Evolutionary conservation across 2,113 vertebrate genomes (phyloP).

Genomic region (Cisticola juncidis): DNA sequence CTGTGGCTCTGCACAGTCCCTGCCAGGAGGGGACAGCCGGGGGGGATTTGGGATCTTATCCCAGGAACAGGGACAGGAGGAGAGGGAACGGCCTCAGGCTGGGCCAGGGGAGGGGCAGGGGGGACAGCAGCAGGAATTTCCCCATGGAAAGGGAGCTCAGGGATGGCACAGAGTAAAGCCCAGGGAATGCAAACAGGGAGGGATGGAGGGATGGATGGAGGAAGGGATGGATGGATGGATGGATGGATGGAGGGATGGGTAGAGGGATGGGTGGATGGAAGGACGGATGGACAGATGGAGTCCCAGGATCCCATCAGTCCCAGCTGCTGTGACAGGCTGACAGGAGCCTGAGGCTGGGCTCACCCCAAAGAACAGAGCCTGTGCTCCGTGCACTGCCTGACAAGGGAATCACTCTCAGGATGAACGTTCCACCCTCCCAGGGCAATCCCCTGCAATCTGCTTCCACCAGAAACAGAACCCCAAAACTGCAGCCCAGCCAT

Average conservation of each 20-base stretch:
- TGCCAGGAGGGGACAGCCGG: neutral
- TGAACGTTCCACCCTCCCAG: accelerated
- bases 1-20: neutral
- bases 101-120: neutral
- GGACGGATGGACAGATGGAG: neutral
- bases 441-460: accelerated
- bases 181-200: neutral
- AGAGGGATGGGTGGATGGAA: too few relatives aligned
- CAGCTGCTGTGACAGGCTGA: neutral
- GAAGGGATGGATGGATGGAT: too few relatives aligned
- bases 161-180: neutral
- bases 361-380: neutral
- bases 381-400: accelerated
- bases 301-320: accelerated
- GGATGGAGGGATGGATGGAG: neutral
- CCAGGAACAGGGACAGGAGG: neutral
- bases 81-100: neutral
- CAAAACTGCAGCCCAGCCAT: accelerated
- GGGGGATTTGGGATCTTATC: neutral
- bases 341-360: neutral
- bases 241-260: too few relatives aligned
- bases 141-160: neutral
- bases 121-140: neutral
- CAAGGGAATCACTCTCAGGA: accelerated
- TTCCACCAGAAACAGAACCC: neutral